Evolutionary conservation across 2,113 vertebrate species (phyloP).

Genomic region (Heliornis fulica): DNA sequence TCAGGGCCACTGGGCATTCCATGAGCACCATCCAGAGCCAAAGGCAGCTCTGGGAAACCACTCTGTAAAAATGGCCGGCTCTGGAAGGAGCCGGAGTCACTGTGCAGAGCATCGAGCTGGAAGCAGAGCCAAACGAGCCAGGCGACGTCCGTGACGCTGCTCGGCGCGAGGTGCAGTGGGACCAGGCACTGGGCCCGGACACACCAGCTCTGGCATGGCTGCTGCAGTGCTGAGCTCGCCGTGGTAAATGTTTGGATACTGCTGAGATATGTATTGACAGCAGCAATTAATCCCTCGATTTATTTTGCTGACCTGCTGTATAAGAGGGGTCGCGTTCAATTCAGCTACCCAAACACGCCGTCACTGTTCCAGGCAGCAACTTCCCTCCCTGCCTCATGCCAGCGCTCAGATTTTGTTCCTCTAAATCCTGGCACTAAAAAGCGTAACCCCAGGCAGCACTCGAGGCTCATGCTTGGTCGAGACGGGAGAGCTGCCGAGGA

Average conservation of each 20-base stretch:
- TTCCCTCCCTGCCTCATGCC: background rate
- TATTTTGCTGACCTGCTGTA: constrained; percentile 40
- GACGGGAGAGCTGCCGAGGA: background rate
- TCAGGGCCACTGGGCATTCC: accelerated
- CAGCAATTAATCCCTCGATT: constrained; percentile 30
- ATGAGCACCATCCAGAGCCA: background rate
- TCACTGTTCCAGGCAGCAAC: background rate
- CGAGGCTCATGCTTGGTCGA: background rate
- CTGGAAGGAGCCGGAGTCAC: background rate
- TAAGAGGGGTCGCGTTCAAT: background rate
- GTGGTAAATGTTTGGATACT: background rate
- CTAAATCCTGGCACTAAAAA: background rate
- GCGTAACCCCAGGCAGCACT: background rate
- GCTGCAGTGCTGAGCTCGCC: background rate
- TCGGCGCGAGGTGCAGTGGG: background rate
- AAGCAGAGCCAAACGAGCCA: background rate
- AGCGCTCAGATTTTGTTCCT: constrained; percentile 11
- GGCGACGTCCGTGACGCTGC: accelerated
- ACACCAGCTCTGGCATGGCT: background rate
- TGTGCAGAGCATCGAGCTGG: background rate
- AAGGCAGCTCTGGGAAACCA: background rate
- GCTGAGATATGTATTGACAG: background rate
- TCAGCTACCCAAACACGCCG: background rate
- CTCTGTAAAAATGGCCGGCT: background rate
- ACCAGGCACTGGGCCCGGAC: background rate